Evolutionary conservation across 2,888 invertebrate species (phyloP).

Genomic region (Tryphoninae sp.): DNA sequence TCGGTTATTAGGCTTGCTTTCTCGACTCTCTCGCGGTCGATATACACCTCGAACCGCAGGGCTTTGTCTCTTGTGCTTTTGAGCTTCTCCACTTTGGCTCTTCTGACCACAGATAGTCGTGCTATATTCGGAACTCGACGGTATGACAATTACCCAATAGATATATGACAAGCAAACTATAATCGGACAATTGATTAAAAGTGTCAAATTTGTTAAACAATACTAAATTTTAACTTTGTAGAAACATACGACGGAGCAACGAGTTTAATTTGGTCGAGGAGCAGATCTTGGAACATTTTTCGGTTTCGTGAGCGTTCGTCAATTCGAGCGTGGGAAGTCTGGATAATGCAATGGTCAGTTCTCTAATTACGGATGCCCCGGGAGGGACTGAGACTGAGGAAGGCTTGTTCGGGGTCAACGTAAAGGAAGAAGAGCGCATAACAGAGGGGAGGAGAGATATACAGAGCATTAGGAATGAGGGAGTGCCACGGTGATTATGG

Average conservation of each 20-base stretch:
- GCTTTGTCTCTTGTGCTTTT: constrained; percentile 40
- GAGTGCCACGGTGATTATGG: constrained; percentile 61
- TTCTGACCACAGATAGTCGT: constrained; percentile 1
- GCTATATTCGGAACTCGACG: neutral
- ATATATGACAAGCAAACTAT: neutral
- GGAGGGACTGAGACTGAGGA: constrained; percentile 47
- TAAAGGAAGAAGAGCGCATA: constrained; percentile 12
- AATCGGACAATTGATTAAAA: neutral
- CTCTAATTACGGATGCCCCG: constrained; percentile 76
- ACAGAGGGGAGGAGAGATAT: neutral
- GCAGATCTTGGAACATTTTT: constrained; percentile 7
- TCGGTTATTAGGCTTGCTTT: constrained; percentile 39
- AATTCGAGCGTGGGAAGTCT: constrained; percentile 66
- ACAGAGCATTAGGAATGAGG: constrained; percentile 45
- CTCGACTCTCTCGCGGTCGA: constrained; percentile 40
- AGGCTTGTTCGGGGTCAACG: constrained; percentile 43
- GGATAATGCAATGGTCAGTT: constrained; percentile 65
- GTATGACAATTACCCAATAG: neutral
- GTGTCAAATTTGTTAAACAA: neutral
- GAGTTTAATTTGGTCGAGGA: constrained; percentile 13
- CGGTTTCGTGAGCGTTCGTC: constrained; percentile 38
- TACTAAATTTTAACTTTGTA: too few relatives aligned
- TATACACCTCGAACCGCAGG: constrained; percentile 31
- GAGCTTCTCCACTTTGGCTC: constrained; percentile 27
- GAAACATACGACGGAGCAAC: neutral